phyloP scores from a whole-genome alignment of 2,888 invertebrate genomes.

The Scaptomyza reducta region DNA sequence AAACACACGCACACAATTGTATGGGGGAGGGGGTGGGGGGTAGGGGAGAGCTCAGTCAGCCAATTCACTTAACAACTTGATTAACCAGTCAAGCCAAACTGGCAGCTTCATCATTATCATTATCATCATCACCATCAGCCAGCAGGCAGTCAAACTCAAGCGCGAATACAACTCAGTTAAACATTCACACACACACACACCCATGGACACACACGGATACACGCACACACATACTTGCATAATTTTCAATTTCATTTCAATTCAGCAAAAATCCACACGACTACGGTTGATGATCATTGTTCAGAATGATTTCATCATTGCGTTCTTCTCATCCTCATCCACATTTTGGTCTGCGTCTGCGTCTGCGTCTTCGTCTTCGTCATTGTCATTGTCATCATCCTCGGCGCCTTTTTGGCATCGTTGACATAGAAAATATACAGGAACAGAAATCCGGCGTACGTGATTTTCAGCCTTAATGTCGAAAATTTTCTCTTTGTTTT shows the following conservation, averaged over 20 bases:
- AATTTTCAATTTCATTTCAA: slow-evolving; percentile 81
- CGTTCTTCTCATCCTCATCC: slow-evolving; percentile 16
- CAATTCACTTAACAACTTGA: slow-evolving; percentile 78
- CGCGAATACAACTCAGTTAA: slow-evolving; percentile 23
- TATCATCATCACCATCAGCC: background rate
- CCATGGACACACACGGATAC: background rate
- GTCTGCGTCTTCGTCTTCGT: slow-evolving; percentile 11
- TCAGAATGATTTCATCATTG: slow-evolving; percentile 41
- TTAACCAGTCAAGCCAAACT: slow-evolving; percentile 49
- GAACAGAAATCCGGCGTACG: slow-evolving; percentile 81
- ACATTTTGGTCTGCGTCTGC: slow-evolving; percentile 10
- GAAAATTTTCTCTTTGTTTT: background rate
- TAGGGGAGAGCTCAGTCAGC: slow-evolving; percentile 32
- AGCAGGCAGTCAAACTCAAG: background rate
- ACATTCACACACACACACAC: slow-evolving; percentile 12
- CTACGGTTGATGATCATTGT: slow-evolving; percentile 31
- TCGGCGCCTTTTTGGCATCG: slow-evolving; percentile 38
- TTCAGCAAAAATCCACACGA: slow-evolving; percentile 53
- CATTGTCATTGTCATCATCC: slow-evolving; percentile 60
- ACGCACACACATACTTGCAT: slow-evolving; percentile 42
- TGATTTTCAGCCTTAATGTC: slow-evolving; percentile 81
- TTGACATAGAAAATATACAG: slow-evolving; percentile 66
- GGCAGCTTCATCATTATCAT: slow-evolving; percentile 54
- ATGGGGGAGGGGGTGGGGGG: background rate
- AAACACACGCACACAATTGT: background rate